phyloP scores from a whole-genome alignment of 2,888 invertebrate species.

The Seladonia tumulorum region DNA sequence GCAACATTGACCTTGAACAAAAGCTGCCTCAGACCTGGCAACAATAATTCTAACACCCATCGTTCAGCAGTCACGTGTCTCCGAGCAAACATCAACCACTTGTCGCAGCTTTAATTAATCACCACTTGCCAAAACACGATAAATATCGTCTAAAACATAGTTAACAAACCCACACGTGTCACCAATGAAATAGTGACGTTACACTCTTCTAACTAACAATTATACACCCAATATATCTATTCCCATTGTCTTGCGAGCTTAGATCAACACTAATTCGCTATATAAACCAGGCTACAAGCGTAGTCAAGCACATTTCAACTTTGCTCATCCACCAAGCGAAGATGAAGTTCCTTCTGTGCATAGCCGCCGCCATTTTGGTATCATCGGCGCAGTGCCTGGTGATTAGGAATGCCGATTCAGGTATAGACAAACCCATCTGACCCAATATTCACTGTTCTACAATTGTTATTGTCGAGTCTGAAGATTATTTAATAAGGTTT shows the following conservation, averaged over 20 bases:
- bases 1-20: no score
- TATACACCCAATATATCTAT: no score
- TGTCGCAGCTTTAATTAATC: no score
- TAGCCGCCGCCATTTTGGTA: not conserved
- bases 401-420: not conserved
- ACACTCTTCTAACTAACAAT: no score
- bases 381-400: not conserved
- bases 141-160: not conserved
- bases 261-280: not conserved
- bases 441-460: no score
- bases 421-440: not conserved
- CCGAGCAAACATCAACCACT: no score
- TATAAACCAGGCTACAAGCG: not conserved
- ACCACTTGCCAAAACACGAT: not conserved
- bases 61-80: no score
- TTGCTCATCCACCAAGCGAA: not conserved
- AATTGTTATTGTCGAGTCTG: no score
- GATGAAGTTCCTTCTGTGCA: not conserved
- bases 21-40: no score
- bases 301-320: not conserved
- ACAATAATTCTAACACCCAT: no score
- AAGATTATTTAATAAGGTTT: no score
- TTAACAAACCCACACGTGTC: not conserved
- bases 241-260: no score
- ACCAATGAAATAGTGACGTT: not conserved